Percentiles rank a stretch among this genome's conserved stretches.
These are phyloP conservation scores for Xyrauchen texanus DNA, from an alignment of 2,113 vertebrate species.

Conservation along the genomic window DNA sequence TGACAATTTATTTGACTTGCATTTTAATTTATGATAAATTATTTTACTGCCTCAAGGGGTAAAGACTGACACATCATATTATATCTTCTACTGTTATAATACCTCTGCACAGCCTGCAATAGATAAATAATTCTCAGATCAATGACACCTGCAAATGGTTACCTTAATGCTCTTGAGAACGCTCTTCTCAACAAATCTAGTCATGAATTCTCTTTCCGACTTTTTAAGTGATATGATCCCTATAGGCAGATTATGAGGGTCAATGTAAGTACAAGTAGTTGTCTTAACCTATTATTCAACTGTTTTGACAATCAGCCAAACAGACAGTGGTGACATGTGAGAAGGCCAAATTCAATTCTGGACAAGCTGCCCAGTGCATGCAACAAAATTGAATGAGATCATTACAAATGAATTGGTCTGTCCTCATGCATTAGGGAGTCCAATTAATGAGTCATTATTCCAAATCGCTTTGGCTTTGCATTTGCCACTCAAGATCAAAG, in stretches of 20 bases:
- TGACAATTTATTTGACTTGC: background rate
- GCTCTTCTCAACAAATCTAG: background rate
- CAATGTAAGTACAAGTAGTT: slow-evolving; percentile 5
- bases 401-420: slow-evolving; percentile 20
- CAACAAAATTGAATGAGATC: slow-evolving; percentile 21
- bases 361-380: background rate
- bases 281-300: slow-evolving; percentile 11
- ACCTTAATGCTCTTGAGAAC: background rate
- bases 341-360: background rate
- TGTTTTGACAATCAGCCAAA: slow-evolving; percentile 24
- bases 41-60: background rate
- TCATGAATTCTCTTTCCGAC: background rate
- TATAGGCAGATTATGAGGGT: slow-evolving; percentile 3
- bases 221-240: slow-evolving; percentile 6
- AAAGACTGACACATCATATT: background rate
- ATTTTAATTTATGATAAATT: background rate
- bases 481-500: slow-evolving; percentile 19
- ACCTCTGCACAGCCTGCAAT: background rate
- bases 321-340: background rate
- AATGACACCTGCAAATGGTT: background rate
- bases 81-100: background rate
- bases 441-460: slow-evolving; percentile 21
- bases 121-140: background rate
- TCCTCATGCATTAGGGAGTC: slow-evolving; percentile 17
- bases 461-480: slow-evolving; percentile 21